Base-by-base conservation (phyloP, 2,797 vertebrate species). In the Megalops cyprinoides region DNA sequence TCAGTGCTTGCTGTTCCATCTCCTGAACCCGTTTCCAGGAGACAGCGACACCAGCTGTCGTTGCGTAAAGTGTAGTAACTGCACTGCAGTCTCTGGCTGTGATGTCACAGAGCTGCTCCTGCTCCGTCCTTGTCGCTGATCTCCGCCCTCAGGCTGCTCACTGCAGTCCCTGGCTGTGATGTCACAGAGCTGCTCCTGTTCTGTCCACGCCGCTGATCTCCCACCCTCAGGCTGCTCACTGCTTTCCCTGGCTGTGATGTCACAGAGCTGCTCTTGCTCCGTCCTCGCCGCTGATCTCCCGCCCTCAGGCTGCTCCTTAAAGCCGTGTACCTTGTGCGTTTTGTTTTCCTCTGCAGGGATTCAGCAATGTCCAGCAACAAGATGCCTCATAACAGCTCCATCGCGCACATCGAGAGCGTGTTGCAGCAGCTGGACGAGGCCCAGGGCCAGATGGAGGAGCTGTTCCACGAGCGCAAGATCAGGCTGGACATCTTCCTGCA, bases 381-480 rank as follows among this genome's bases (percentile, higher is more conserved):
- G 90, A 90, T 96, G 44, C 97, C 98, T 1, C 94, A 99, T 87
- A 96, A 96, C 84, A 99, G 98, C 90, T 99, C 98, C 1, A 97
- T 99, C 91, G 97, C 94, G 82, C 98, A 99, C 76, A 97, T 99
- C 0, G 98, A 99, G 87, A 94, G 96, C 0, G 98, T 99, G 56
- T 93, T 99, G 5, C 98, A 99, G 93, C 97, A 98, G 92, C 91
- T 99, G 31, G 98, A 99, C 8, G 98, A 99, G 85, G 94, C 97
- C 44, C 97, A 99, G 81, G 96, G 95, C 73, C 97, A 98, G 91
- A 97, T 99, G 94, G 98, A 99, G 91, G 98, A 99, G 71, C 94
- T 99, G 39, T 99, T 99, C 88, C 97, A 99, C 23, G 97, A 99
- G 89, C 95, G 96, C 87, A 97, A 97, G 91, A 97, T 99, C 85